Base-by-base conservation (phyloP, 2,113 vertebrate genomes). In the Albula goreensis region DNA sequence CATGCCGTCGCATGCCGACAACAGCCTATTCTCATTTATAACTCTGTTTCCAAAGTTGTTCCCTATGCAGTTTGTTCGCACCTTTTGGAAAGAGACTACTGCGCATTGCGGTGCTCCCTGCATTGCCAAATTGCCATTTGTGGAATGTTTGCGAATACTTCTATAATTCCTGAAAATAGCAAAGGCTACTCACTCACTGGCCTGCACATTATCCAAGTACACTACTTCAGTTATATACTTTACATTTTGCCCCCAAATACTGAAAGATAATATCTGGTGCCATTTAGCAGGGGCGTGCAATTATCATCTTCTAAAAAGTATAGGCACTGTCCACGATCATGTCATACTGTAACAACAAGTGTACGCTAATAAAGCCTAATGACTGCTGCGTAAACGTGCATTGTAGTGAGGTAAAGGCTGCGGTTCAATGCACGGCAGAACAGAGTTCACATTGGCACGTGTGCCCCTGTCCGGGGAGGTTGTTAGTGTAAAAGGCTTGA, bases 61-160 rank as follows among this genome's bases (percentile, higher is more conserved):
- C 22, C 87, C 84, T 10, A 60, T 82, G 86, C 88, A 92, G 77
- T 86, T 87, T 92, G 90, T 89, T 92, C 87, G 81, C 91, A 90
- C 86, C 85, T 87, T 25, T 50, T 6, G 78, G 60, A 50, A 85
- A 80, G 80, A 66, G 48, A 80, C 51, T 83, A 17, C 22, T 78
- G 25, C 50, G 31, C 56, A 50, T 48, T 82, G 9, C 8, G 49
- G 22, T 50, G 41, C 52, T 50, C 41, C 63, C 50, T 9, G 70
- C 25, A 74, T 48, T 19, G 48, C 12, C 78, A 50, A 80, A 25
- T 82, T 78, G 81, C 84, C 84, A 50, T 78, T 85, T 88, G 84
- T 74, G 77, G 63, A 25, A 48, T 50, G 3, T 79, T 48, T 79
- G 9, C 15, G 4, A 15, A 50, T 31, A 74, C 31, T 70, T n/a